phyloP scores from a whole-genome alignment of 2,797 vertebrate species.

The Poliocrania exsul region DNA sequence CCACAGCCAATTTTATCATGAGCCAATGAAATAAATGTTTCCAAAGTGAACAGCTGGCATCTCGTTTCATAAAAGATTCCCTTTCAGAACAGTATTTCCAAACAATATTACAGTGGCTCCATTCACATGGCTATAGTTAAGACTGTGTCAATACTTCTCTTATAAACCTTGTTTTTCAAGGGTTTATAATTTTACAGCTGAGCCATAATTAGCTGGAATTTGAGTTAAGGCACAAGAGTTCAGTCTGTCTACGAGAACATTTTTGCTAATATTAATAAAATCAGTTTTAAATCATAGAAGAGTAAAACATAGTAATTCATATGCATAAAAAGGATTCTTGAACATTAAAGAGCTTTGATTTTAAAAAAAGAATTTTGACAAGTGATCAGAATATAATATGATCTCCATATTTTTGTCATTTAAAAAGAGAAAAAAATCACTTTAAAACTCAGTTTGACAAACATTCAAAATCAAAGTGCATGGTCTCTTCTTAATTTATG shows the following conservation, averaged over 20 bases:
- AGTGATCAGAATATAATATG: constrained; percentile 1
- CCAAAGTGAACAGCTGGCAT: constrained; percentile 71
- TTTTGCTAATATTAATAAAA: constrained; percentile 58
- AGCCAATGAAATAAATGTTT: constrained; percentile 67
- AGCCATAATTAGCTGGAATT: constrained; percentile 57
- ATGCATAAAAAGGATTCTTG: constrained; percentile 12
- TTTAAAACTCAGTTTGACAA: constrained; percentile 18
- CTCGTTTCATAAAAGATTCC: constrained; percentile 67
- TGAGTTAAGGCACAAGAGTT: constrained; percentile 41
- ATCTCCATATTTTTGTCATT: neutral
- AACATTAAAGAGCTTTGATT: constrained; percentile 45
- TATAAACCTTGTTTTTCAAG: constrained; percentile 57
- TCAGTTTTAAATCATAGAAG: constrained; percentile 23
- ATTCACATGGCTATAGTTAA: constrained; percentile 62
- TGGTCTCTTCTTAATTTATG: neutral
- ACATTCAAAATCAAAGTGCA: constrained; percentile 21
- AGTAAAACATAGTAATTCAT: constrained; percentile 1
- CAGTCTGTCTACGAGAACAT: constrained; percentile 7
- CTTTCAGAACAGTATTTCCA: constrained; percentile 63
- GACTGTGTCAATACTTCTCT: constrained; percentile 61
- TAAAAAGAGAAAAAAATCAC: neutral
- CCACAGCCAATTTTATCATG: constrained; percentile 45
- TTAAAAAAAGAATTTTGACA: constrained; percentile 16
- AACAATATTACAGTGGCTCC: constrained; percentile 70
- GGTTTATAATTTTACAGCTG: constrained; percentile 55